phyloP scores from a whole-genome alignment of 2,797 vertebrate species.

The Avahi laniger region DNA sequence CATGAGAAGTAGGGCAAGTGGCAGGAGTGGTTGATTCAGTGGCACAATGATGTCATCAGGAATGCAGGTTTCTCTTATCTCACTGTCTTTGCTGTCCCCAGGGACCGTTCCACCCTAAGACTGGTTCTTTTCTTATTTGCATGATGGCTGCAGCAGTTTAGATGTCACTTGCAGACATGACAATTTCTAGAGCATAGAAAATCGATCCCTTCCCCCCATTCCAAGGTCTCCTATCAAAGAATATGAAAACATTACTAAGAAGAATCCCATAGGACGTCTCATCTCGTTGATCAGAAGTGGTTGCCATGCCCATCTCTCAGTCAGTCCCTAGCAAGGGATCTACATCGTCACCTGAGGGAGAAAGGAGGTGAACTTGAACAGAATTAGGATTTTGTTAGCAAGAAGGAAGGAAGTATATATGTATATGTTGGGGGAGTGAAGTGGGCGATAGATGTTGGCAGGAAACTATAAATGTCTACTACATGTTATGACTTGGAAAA shows the following conservation, averaged over 20 bases:
- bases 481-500: neutral
- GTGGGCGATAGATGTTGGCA: neutral
- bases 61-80: neutral
- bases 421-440: neutral
- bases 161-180: neutral
- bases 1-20: neutral
- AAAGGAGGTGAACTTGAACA: neutral
- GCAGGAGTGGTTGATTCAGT: neutral
- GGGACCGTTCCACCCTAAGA: neutral
- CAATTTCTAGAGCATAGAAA: constrained; percentile 29
- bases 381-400: constrained; percentile 39
- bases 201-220: neutral
- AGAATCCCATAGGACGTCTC: neutral
- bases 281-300: neutral
- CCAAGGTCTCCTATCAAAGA: neutral
- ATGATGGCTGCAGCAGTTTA: neutral
- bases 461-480: neutral
- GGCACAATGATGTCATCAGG: neutral
- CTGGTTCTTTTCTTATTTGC: neutral
- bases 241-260: neutral
- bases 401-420: neutral
- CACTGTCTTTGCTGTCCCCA: neutral
- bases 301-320: neutral
- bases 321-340: neutral
- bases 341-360: neutral